Evolutionary conservation across 2,797 vertebrate species (phyloP), one percentile per base, ranked within the genome.

Genomic region (Mallotus villosus): DNA sequence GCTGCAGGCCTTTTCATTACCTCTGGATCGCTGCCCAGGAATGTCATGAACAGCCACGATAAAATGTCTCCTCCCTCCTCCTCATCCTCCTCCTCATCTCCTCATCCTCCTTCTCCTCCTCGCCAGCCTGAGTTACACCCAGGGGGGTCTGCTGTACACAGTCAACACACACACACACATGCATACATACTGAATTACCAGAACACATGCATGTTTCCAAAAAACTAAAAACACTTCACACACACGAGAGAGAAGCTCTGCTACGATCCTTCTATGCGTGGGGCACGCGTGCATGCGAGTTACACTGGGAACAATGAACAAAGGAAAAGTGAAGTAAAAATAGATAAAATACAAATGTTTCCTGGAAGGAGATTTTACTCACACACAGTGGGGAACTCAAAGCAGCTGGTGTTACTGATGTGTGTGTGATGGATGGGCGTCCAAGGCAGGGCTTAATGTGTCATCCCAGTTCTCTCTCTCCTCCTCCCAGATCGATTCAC

Each of bases 21-120:
- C 92, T 92, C 84, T 41, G 78, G 72, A 68, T 73, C 71, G 74
- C 68, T 24, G 75, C 87, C 89, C 71, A 87, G 76, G 67, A 94
- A 83, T 25, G 89, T 89, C 65, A 91, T 93, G 81, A 92, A 94
- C 81, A 94, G 92, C 37, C 91, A 93, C 82, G 93, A 92, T 5
- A 80, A 6, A 34, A 81, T 41, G 74, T 87, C 81, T 72, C 63
- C 21, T 73, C 83, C 75, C 82, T 79, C 74, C 68, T 49, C 74
- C 70, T n/a, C n/a, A n/a, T n/a, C n/a, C n/a, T n/a, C n/a, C n/a
- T n/a, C n/a, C n/a, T n/a, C n/a, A n/a, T n/a, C n/a, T n/a, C n/a
- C n/a, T n/a, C n/a, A n/a, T n/a, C n/a, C n/a, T 81, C 71, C 80
- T 46, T 4, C 67, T 29, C 34, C 5, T 67, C 49, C 2, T 55